Base-by-base conservation (phyloP, 2,888 invertebrate species). In the Drosophila peninsularis region DNA sequence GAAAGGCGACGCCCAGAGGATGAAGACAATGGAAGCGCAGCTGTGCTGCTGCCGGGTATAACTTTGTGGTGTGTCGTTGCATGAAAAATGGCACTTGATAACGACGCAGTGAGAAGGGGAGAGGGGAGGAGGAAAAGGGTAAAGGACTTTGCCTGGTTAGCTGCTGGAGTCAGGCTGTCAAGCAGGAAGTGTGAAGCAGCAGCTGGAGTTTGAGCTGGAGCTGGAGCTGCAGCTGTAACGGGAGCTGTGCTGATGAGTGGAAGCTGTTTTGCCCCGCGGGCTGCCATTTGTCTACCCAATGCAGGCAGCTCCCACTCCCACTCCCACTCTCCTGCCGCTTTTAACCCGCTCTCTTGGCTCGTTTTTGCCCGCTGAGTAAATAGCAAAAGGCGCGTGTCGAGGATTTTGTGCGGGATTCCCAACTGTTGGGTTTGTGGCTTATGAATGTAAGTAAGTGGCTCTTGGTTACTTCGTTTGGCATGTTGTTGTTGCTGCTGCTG, bases 71-170 rank as follows among this genome's bases (percentile, higher is more conserved):
- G 70, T 81, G 76, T 67, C 72, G 69, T 82, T 87, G 83, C 86
- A 88, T 84, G 86, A 88, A 85, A 84, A 84, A 84, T 88, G 88
- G 78, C 83, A 88, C 83, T 84, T 84, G 88, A 84, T 88, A 88
- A 85, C 80, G 56, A 17, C 19, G 36, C 17, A 9, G 30, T 21
- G 54, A 4, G 45, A 42, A 14, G 13, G 5, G 45, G 10, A 30
- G 9, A 10, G 30, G 30, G 7, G 30, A n/a, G 5, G 17, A n/a
- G 36, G 44, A 9, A 6, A 47, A 17, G 19, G 32, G 9, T 14
- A 34, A 49, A 34, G 32, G 49, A 50, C 49, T 17, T 34, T 3
- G 36, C 45, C 45, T 56, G 56, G 56, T 56, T 56, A 56, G 56
- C 56, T 36, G 30, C 41, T 57, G 74, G 55, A 76, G 78, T 80